These are phyloP conservation scores for Eristalis tenax DNA, from an alignment of 2,888 invertebrate genomes.

Conservation along the genomic window DNA sequence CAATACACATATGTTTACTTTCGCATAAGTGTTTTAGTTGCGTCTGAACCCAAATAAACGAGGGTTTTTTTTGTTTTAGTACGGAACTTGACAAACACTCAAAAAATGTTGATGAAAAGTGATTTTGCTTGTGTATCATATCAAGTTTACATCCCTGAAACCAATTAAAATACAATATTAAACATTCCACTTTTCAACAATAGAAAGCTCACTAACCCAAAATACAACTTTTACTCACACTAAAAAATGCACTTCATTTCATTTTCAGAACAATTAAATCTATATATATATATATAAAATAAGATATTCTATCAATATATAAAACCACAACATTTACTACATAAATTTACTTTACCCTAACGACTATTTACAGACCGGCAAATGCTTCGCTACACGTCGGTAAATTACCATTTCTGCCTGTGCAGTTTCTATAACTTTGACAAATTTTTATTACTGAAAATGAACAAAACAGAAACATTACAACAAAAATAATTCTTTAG, in stretches of 20 bases:
- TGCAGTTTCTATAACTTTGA: conserved; percentile 78
- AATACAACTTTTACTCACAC: conserved; percentile 38
- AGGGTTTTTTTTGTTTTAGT: too few species aligned
- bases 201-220: conserved; percentile 50
- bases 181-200: conserved; percentile 60
- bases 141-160: conserved; percentile 1
- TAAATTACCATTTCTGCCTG: conserved; percentile 80
- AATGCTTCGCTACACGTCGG: conserved; percentile 79
- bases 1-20: too few species aligned
- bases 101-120: neutral
- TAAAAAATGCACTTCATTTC: conserved; percentile 63
- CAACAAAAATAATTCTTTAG: neutral
- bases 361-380: conserved; percentile 78
- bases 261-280: conserved; percentile 51
- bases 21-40: too few species aligned
- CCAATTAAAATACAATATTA: neutral
- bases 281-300: conserved; percentile 40
- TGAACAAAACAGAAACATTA: conserved; percentile 71
- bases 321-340: conserved; percentile 63
- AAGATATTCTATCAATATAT: conserved; percentile 58
- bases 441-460: conserved; percentile 75
- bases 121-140: neutral
- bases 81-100: too few species aligned
- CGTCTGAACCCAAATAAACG: too few species aligned
- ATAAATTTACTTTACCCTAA: conserved; percentile 68